These are phyloP conservation scores for Steatornis caripensis DNA, from an alignment of 2,113 vertebrate species.

Conservation along the genomic window DNA sequence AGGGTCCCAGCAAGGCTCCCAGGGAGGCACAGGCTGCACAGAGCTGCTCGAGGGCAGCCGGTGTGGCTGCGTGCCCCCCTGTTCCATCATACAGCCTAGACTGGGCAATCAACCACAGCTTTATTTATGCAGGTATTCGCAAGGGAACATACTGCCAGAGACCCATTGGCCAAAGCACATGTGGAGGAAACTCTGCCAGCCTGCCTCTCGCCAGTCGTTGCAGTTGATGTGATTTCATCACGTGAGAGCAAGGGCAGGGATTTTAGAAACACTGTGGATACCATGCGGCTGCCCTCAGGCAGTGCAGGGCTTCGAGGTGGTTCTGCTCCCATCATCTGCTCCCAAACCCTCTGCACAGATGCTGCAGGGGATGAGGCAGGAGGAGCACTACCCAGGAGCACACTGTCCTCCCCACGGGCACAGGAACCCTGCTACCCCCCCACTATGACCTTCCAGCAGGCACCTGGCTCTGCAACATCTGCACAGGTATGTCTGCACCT, in stretches of 20 bases:
- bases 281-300: not conserved
- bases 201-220: rapidly evolving
- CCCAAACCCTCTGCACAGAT: rapidly evolving
- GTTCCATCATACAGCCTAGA: rapidly evolving
- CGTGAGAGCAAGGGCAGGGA: not conserved
- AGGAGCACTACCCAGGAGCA: rapidly evolving
- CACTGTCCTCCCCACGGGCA: rapidly evolving
- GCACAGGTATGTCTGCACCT: not conserved
- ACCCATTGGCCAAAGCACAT: no score
- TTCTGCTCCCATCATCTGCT: rapidly evolving
- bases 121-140: not conserved
- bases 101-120: rapidly evolving
- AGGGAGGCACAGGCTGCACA: rapidly evolving
- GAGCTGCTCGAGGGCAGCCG: not conserved
- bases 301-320: rapidly evolving
- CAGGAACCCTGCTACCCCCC: rapidly evolving
- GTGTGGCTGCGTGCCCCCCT: rapidly evolving
- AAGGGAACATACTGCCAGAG: not conserved
- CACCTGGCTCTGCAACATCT: not conserved
- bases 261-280: not conserved
- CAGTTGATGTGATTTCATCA: rapidly evolving
- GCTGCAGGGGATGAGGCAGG: rapidly evolving
- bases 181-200: not conserved
- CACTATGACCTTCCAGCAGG: not conserved
- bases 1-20: not conserved